Percentiles rank a stretch among this genome's conserved stretches.
Evolutionary conservation across 2,888 invertebrate species (phyloP).

Genomic region (Papilio gigon): DNA sequence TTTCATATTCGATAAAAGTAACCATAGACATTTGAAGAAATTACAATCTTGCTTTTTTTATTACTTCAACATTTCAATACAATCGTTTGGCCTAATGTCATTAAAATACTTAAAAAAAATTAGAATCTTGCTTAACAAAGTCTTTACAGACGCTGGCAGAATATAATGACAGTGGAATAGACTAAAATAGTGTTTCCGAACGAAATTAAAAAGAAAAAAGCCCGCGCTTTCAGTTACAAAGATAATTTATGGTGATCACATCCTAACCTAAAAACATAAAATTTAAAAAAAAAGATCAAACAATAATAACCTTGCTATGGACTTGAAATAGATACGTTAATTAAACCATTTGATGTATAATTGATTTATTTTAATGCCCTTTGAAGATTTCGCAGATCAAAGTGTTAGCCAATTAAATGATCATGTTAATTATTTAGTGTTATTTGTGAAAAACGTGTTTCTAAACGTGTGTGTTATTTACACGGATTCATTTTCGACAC

Average conservation of each 20-base stretch:
- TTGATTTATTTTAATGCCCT: conserved; percentile 26
- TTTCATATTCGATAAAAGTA: neutral
- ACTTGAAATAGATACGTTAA: conserved; percentile 19
- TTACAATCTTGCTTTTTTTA: too few relatives aligned
- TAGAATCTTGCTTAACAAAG: neutral
- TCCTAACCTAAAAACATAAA: neutral
- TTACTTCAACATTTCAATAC: too few relatives aligned
- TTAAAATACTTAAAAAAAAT: too few relatives aligned
- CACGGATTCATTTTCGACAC: neutral
- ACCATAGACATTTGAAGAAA: neutral
- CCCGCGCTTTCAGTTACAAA: neutral
- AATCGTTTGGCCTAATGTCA: too few relatives aligned
- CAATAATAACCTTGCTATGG: conserved; percentile 21
- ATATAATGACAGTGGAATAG: neutral
- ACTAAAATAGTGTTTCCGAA: neutral
- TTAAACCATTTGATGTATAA: conserved; percentile 28
- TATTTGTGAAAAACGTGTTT: neutral
- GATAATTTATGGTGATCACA: neutral
- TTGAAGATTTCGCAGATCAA: conserved; percentile 21
- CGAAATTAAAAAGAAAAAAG: neutral
- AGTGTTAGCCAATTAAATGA: conserved; percentile 17
- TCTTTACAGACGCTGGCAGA: neutral
- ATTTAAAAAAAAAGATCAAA: conserved; percentile 24
- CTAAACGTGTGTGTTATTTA: neutral
- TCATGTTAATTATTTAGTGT: conserved; percentile 10